phyloP scores from a whole-genome alignment of 2,888 invertebrate genomes.

The Eupithecia tripunctaria region DNA sequence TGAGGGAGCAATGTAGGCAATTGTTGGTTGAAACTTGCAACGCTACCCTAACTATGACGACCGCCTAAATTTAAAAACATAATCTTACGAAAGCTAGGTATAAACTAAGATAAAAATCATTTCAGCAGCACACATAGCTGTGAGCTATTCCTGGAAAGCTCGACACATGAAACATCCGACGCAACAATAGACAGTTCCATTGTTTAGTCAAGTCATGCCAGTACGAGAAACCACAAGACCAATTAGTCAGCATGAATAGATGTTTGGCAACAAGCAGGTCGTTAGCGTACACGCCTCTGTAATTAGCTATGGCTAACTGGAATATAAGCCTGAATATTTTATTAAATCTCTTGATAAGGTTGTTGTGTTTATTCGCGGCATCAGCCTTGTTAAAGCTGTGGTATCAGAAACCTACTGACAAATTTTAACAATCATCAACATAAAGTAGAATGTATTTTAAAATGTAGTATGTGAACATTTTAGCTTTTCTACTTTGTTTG shows the following conservation, averaged over 20 bases:
- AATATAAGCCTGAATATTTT: neutral
- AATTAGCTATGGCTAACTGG: conserved; percentile 20
- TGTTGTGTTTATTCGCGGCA: neutral
- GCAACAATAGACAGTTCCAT: conserved; percentile 2
- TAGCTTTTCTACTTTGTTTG: neutral
- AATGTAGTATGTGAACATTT: neutral
- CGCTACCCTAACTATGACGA: neutral
- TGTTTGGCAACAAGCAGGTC: conserved; percentile 20
- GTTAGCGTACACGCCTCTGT: conserved; percentile 19
- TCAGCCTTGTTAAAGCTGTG: neutral
- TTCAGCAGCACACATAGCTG: neutral
- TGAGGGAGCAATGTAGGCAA: neutral
- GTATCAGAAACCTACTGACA: too few relatives aligned
- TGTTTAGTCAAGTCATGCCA: conserved; percentile 11
- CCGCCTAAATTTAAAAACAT: neutral
- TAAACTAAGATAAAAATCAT: neutral
- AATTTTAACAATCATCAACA: neutral
- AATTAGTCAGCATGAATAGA: conserved; percentile 21
- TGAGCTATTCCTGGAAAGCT: neutral
- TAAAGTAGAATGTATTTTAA: neutral
- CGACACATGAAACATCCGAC: neutral
- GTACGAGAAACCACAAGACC: conserved; percentile 12
- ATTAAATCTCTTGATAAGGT: neutral
- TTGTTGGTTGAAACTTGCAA: neutral
- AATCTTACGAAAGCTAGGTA: neutral